Evolutionary conservation across 2,888 invertebrate genomes (phyloP).

Genomic region (Alcis repandata): DNA sequence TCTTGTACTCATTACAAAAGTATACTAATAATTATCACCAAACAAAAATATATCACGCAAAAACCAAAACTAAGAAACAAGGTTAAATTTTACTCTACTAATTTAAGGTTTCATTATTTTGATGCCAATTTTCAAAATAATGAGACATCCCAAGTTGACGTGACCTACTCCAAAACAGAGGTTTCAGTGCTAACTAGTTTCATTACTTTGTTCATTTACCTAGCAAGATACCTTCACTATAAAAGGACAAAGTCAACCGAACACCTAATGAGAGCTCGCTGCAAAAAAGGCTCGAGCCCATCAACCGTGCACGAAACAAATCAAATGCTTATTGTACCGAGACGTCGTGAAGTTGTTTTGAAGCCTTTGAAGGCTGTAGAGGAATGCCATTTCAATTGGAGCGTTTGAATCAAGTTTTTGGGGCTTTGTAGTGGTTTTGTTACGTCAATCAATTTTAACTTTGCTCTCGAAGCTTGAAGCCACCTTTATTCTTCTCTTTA

Average conservation of each 20-base stretch:
- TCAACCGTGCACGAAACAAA: constrained; percentile 33
- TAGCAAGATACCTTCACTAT: not conserved
- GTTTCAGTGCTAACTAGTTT: no score
- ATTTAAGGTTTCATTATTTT: no score
- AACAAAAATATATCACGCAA: no score
- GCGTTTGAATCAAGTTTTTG: constrained; percentile 12
- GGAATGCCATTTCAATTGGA: constrained; percentile 29
- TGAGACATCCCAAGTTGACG: no score
- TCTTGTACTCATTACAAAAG: no score
- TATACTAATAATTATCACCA: no score
- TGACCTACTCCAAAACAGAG: no score
- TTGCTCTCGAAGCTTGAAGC: no score
- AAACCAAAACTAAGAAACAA: no score
- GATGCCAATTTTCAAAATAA: no score
- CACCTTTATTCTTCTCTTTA: not conserved
- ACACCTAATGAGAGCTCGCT: constrained; percentile 22
- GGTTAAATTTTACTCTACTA: no score
- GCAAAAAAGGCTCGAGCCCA: constrained; percentile 31
- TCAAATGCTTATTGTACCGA: constrained; percentile 43
- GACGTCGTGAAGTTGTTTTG: constrained; percentile 27
- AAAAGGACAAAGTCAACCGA: constrained; percentile 21
- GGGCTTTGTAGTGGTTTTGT: not conserved
- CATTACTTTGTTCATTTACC: no score
- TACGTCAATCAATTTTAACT: not conserved
- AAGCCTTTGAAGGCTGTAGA: constrained; percentile 30